Conservation (phyloP, 2,888 invertebrate species). For the Choreutis nemorana region DNA sequence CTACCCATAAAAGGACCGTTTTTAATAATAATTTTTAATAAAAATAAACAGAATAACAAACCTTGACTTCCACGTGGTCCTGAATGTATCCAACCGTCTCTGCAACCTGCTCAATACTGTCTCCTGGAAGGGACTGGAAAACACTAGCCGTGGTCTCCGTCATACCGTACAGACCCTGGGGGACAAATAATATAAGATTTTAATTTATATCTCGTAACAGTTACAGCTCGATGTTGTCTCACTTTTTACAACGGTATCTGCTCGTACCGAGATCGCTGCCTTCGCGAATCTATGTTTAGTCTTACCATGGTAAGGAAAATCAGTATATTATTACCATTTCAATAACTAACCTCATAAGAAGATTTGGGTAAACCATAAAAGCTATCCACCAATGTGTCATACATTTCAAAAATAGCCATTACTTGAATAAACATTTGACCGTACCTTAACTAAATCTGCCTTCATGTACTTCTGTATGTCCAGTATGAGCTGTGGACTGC, state of each 20-base stretch:
- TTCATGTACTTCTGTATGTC: slow-evolving; percentile 60
- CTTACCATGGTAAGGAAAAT: too few relatives aligned
- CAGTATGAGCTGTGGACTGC: slow-evolving; percentile 71
- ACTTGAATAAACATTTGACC: too few relatives aligned
- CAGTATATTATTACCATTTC: too few relatives aligned
- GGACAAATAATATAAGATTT: slow-evolving; percentile 7
- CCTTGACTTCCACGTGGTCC: slow-evolving; percentile 70
- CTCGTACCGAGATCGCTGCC: too few relatives aligned
- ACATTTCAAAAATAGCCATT: too few relatives aligned
- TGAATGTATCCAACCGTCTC: slow-evolving; percentile 68
- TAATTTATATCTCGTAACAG: too few relatives aligned
- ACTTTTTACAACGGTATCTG: too few relatives aligned
- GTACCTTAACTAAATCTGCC: slow-evolving; percentile 61
- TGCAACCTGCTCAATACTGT: slow-evolving; percentile 53
- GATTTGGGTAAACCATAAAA: too few relatives aligned
- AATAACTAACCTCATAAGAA: too few relatives aligned
- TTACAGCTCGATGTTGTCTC: too few relatives aligned
- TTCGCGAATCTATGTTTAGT: too few relatives aligned
- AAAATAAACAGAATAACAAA: slow-evolving; percentile 13
- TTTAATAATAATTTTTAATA: background rate
- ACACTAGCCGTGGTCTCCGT: slow-evolving; percentile 68
- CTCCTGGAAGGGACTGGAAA: slow-evolving; percentile 64
- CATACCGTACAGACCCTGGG: slow-evolving; percentile 69
- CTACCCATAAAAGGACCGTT: background rate
- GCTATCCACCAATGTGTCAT: too few relatives aligned